Base-by-base conservation (phyloP, 2,888 invertebrate genomes). In the Bimastos eiseni region DNA sequence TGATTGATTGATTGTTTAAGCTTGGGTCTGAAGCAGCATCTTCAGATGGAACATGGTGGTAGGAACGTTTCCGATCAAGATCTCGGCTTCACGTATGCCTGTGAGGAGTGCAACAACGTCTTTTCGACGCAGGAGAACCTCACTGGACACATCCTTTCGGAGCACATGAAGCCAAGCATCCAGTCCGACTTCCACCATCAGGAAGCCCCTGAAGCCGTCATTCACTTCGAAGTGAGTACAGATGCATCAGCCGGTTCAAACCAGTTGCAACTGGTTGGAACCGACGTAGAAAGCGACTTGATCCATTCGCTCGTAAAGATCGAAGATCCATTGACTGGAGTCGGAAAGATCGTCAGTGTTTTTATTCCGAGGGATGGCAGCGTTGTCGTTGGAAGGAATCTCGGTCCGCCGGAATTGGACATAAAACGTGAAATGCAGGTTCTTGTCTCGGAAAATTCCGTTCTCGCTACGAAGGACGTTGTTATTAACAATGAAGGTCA, bases 121-220 rank as follows among this genome's bases (percentile, higher is more conserved):
- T 92, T 92, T 90, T 90, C 91, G 37, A 90, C 91, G 19, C 92
- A 92, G 89, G 92, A 92, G 86, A 90, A 89, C 33, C 91, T 92
- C 41, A 92, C 92, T 15, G 91, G 91, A 30, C 92, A 92, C 90
- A 92, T 92, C 38, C 92, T 92, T 37, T 91, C 91, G 30, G 92
- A 92, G 70, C 92, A 92, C 89, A 92, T 92, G 92, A 89, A 90
- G 5, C 89, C 70, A n/a, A 70, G 30, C 13, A 17, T 8, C n/a
- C 70, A 70, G n/a, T n/a, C 70, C 8, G 70, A 70, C 3, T 13
- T 8, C 8, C 30, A 70, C 5, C 30, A n/a, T n/a, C 30, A 70
- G n/a, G 70, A 70, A 8, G 70, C 70, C 1, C 70, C 70, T 11
- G 70, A 70, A n/a, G 70, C n/a, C 30, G n/a, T 70, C 70, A 3